Evolutionary conservation across 2,797 vertebrate genomes (phyloP).

Genomic region (Apogon talboti): DNA sequence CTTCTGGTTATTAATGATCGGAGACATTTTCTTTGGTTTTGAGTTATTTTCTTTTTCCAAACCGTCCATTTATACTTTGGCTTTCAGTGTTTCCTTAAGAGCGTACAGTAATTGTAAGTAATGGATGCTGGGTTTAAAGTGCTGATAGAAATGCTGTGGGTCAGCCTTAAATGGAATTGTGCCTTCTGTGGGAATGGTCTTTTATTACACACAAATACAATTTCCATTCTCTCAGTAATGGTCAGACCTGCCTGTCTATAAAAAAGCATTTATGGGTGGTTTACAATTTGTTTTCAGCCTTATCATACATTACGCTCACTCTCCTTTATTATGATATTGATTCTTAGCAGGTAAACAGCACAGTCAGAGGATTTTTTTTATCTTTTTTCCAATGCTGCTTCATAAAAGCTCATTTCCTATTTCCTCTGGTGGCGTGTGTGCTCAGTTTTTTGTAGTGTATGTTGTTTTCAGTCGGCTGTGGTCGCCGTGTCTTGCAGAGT

Average conservation of each 20-base stretch:
- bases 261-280: slow-evolving; percentile 75
- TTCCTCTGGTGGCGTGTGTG: slow-evolving; percentile 55
- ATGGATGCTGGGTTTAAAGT: slow-evolving; percentile 65
- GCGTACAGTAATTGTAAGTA: slow-evolving; percentile 59
- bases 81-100: slow-evolving; percentile 47
- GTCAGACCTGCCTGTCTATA: slow-evolving; percentile 60
- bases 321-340: slow-evolving; percentile 81
- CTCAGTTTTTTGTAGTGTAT: slow-evolving; percentile 16
- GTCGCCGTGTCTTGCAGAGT: slow-evolving; percentile 8
- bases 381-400: slow-evolving; percentile 78
- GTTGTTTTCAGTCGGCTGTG: slow-evolving; percentile 1
- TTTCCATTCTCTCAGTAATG: slow-evolving; percentile 82
- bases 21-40: slow-evolving; percentile 37
- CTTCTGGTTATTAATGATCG: slow-evolving; percentile 12
- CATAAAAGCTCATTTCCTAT: slow-evolving; percentile 74
- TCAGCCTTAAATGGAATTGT: slow-evolving; percentile 70
- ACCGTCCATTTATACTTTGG: slow-evolving; percentile 42
- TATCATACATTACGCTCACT: slow-evolving; percentile 75
- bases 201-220: slow-evolving; percentile 80
- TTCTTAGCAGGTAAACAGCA: slow-evolving; percentile 73
- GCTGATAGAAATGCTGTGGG: slow-evolving; percentile 65
- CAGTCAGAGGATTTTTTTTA: slow-evolving; percentile 73
- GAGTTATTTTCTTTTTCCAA: slow-evolving; percentile 17
- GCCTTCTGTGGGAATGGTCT: slow-evolving; percentile 69
- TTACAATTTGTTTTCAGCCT: slow-evolving; percentile 79